phyloP scores from a whole-genome alignment of 2,888 invertebrate genomes.

The Melanostoma mellinum region DNA sequence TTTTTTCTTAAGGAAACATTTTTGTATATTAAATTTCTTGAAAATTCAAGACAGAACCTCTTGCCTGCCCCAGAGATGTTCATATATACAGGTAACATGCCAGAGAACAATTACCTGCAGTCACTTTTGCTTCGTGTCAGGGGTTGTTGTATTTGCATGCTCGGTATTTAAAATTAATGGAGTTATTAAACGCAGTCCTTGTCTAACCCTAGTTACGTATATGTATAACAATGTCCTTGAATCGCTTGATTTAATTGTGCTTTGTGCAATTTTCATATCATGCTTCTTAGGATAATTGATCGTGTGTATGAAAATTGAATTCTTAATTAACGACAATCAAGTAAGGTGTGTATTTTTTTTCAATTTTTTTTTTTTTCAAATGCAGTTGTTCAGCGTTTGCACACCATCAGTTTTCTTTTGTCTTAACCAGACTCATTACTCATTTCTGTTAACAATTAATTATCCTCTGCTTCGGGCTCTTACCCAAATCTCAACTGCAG shows the following conservation, averaged over 20 bases:
- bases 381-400: no score
- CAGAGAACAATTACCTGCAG: constrained; percentile 16
- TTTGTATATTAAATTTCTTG: no score
- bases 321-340: not conserved
- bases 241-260: constrained; percentile 6
- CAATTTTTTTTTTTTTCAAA: no score
- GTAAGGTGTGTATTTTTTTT: not conserved
- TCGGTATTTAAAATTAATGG: constrained; percentile 3
- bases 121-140: constrained; percentile 4
- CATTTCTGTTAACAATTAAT: not conserved
- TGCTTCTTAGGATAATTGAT: constrained; percentile 4
- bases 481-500: not conserved
- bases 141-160: constrained; percentile 21
- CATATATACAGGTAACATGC: constrained; percentile 2
- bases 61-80: not conserved
- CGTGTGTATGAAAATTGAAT: not conserved
- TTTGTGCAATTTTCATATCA: not conserved
- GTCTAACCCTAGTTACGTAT: not conserved
- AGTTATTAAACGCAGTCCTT: constrained; percentile 29
- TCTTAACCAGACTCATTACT: not conserved
- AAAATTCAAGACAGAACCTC: no score
- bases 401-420: no score
- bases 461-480: not conserved
- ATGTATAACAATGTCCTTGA: constrained; percentile 11
- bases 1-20: no score